These are phyloP conservation scores for Urosaurus nigricauda DNA, from an alignment of 2,797 vertebrate species.

Conservation along the genomic window DNA sequence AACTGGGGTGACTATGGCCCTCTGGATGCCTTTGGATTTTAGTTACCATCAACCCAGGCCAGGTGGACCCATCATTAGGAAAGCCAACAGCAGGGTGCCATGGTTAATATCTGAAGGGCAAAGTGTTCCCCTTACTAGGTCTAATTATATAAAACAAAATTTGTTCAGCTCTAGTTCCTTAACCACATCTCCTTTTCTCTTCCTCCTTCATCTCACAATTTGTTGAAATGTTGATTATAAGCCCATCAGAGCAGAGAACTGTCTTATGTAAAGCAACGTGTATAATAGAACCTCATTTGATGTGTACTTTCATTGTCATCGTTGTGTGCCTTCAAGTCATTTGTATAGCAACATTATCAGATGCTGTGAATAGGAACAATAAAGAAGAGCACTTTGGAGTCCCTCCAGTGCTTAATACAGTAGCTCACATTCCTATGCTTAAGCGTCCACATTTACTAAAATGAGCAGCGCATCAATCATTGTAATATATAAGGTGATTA, in stretches of 20 bases:
- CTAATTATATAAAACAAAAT: neutral
- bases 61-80: neutral
- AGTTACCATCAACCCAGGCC: neutral
- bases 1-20: neutral
- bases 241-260: neutral
- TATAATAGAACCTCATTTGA: neutral
- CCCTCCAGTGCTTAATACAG: neutral
- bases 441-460: slow-evolving; percentile 49
- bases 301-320: neutral
- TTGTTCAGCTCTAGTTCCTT: neutral
- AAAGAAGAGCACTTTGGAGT: neutral
- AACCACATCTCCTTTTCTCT: neutral
- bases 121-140: neutral
- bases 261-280: neutral
- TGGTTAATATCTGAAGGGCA: neutral
- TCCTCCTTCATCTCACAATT: no score
- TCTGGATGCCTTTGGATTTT: neutral
- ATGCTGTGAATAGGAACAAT: neutral
- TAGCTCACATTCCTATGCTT: slow-evolving; percentile 42
- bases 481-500: slow-evolving; percentile 76
- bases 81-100: neutral
- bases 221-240: neutral
- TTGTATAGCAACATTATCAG: neutral
- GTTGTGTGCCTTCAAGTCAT: no score
- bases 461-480: slow-evolving; percentile 74